Base-by-base conservation (phyloP, 2,797 vertebrate species). In the Eurystomus glaucurus region DNA sequence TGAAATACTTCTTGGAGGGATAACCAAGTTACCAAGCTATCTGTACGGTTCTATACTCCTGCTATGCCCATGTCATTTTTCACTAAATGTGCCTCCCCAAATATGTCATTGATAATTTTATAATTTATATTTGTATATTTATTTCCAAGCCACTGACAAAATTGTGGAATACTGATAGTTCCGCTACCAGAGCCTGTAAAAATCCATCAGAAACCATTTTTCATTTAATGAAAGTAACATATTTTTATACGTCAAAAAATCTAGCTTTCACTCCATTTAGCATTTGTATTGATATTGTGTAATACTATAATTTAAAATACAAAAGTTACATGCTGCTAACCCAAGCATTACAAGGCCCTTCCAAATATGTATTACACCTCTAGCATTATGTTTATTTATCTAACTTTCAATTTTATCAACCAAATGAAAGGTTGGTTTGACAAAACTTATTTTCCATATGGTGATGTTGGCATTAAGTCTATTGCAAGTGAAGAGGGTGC, bases 221-320 rank as follows among this genome's bases (percentile, higher is more conserved):
- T 66, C 37, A 43, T 76, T 78, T 68, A 88, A 69, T 60, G 16
- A 95, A 94, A 83, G 88, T 78, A 8, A 66, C 29, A 55, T 45
- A 55, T 82, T 69, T 92, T 55, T 74, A 26, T 48, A 16, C 12
- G 50, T 71, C 1, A 86, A 80, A 96, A 69, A 88, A 62, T 41
- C 43, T 61, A 79, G 26, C n/a, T 87, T 55, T 91, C 69, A 70
- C 65, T 69, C 54, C 48, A 58, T 76, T 84, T 93, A 72, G 23
- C 61, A 66, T 77, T 93, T 95, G 93, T 83, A 82, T 62, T 62
- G 80, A 64, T 62, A 52, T 9, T 68, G 41, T 58, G 2, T 82
- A 55, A 77, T 39, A 55, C n/a, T 68, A 75, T 79, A 43, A 82
- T 85, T 51, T 86, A 71, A 93, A 95, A 78, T 37, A 86, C 16